These are phyloP conservation scores for Paguma larvata DNA, from an alignment of 2,797 vertebrate genomes.

Conservation along the genomic window DNA sequence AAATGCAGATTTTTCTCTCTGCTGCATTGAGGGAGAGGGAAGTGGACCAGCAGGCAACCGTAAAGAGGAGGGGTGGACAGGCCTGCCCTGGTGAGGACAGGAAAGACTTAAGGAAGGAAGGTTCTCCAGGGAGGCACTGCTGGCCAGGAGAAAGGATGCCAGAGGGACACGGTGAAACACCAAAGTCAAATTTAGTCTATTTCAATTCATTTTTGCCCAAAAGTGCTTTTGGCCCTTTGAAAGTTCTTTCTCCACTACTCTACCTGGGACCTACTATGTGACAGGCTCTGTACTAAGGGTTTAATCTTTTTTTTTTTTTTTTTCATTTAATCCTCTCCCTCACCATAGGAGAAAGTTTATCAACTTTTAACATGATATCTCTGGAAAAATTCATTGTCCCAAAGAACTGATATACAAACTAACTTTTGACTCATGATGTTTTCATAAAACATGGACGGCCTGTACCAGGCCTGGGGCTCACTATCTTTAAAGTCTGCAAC, in stretches of 20 bases:
- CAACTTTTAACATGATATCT: conserved; percentile 2
- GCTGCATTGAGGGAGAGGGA: not conserved
- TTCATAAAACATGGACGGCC: not conserved
- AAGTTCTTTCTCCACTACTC: not conserved
- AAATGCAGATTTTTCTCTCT: not conserved
- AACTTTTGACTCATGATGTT: not conserved
- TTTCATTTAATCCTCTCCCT: not conserved
- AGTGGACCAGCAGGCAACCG: not conserved
- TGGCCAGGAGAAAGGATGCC: not conserved
- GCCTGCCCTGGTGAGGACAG: not conserved
- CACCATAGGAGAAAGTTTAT: not conserved
- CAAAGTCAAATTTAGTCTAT: not conserved
- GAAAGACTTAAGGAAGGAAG: not conserved
- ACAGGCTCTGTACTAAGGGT: not conserved
- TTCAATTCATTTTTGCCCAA: not conserved
- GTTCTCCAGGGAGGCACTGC: not conserved
- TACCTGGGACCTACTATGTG: not conserved
- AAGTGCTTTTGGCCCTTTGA: not conserved
- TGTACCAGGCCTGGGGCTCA: not conserved
- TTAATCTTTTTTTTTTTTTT: too few species aligned
- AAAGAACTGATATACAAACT: not conserved
- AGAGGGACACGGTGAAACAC: not conserved
- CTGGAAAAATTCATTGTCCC: not conserved
- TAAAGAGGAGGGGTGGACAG: not conserved
- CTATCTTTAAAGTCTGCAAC: not conserved